Evolutionary conservation across 2,113 vertebrate species (phyloP), one percentile per base, ranked within the genome.

Genomic region (Heterotilapia buettikoferi): DNA sequence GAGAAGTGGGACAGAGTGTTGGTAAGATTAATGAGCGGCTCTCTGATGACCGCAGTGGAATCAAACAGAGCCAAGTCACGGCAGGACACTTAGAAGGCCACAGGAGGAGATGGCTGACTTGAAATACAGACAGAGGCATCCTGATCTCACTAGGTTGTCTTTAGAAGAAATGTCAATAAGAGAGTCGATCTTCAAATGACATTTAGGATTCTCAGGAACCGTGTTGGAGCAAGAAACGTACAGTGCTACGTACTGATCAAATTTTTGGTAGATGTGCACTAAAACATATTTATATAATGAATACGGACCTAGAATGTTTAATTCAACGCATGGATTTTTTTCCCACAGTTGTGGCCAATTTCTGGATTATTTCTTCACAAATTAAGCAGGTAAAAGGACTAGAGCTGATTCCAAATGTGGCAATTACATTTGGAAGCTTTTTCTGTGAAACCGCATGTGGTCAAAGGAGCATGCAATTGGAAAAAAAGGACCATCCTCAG

Each of bases 11-110:
- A 92, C 94, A 92, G 88, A 92, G 92, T 81, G 89, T 80, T 85
- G 92, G 84, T 89, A 90, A 95, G 95, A 95, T 96, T 96, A 96
- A 97, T 96, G 95, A 96, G 94, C 50, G 31, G 86, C 84, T 86
- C 92, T 94, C 90, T 59, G 88, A 79, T 95, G 94, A 94, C 95
- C 90, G 80, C 91, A 85, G 91, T 38, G 87, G 90, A 95, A 92
- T 94, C 90, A 88, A 88, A 92, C 90, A 76, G 86, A 89, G 95
- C 89, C 91, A 91, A 94, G 93, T 95, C 93, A 88, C 54, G 84
- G 89, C 88, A 89, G 90, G 92, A 94, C 90, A 90, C 85, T 9
- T 5, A 84, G 82, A 89, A 88, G 91, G 94, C 88, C 93, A 93
- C 86, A 86, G 88, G 86, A 92, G 80, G 90, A 92, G 91, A 81